Conservation (phyloP, 2,797 vertebrate genomes). For the Myotis myotis region DNA sequence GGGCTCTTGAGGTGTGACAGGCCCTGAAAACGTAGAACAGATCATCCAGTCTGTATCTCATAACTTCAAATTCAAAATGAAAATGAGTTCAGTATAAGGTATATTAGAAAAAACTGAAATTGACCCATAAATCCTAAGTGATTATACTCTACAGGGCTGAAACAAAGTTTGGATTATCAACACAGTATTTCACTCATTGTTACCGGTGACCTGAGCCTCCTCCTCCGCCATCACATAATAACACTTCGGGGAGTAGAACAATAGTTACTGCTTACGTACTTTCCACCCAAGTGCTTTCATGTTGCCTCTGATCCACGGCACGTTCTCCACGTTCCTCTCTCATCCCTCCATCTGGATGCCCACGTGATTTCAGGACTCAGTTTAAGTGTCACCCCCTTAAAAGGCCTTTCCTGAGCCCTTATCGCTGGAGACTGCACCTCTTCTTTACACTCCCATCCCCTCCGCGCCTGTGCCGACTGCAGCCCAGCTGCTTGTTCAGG, state of each 20-base stretch:
- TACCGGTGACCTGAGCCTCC: not conserved
- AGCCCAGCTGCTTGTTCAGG: not conserved
- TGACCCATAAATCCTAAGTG: not conserved
- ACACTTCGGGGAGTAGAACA: not conserved
- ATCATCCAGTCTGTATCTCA: not conserved
- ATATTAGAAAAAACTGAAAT: not conserved
- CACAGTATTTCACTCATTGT: not conserved
- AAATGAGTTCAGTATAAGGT: slow-evolving; percentile 23
- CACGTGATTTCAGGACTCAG: not conserved
- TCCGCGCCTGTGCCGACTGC: not conserved
- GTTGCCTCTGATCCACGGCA: not conserved
- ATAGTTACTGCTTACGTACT: not conserved
- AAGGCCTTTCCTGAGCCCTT: not conserved
- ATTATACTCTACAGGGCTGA: not conserved
- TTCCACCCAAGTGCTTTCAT: not conserved
- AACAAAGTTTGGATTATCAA: not conserved
- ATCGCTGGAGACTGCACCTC: accelerated
- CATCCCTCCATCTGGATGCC: no score
- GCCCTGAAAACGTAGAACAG: slow-evolving; percentile 83
- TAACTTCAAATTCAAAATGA: not conserved
- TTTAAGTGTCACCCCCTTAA: not conserved
- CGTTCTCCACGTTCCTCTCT: not conserved
- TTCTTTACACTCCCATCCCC: not conserved
- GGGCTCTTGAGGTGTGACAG: slow-evolving; percentile 92
- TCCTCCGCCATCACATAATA: not conserved